These are phyloP conservation scores for Actinemys pallida DNA, from an alignment of 2,113 vertebrate genomes.

Conservation along the genomic window DNA sequence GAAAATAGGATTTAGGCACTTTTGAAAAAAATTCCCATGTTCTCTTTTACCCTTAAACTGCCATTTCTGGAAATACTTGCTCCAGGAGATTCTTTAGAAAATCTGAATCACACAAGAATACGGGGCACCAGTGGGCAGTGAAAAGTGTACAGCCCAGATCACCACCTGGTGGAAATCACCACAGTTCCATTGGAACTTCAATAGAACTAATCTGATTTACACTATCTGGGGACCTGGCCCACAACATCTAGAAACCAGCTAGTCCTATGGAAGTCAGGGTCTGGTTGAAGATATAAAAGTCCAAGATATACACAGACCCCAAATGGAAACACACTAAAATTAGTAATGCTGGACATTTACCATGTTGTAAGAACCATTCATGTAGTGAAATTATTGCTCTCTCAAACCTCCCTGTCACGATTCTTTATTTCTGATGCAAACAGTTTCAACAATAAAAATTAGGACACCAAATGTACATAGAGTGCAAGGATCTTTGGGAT, in stretches of 20 bases:
- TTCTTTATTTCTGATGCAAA: neutral
- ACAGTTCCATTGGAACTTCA: neutral
- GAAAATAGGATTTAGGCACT: neutral
- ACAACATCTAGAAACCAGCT: neutral
- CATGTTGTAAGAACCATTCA: no score
- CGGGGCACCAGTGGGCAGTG: neutral
- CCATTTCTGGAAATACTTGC: neutral
- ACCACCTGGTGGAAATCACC: neutral
- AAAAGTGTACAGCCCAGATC: neutral
- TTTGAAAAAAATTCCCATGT: neutral
- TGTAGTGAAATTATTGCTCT: no score
- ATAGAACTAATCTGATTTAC: neutral
- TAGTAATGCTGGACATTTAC: no score
- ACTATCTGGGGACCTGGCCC: no score
- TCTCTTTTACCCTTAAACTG: neutral
- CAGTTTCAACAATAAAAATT: neutral
- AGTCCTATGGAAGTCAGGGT: neutral
- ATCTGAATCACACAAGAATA: neutral
- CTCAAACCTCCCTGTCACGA: neutral
- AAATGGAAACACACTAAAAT: no score
- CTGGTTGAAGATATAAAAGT: neutral
- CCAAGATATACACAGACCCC: neutral
- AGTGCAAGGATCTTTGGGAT: neutral
- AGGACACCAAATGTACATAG: neutral
- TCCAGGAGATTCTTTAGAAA: neutral